phyloP scores from a whole-genome alignment of 2,888 invertebrate species.

The Chalcosyrphus nemorum region DNA sequence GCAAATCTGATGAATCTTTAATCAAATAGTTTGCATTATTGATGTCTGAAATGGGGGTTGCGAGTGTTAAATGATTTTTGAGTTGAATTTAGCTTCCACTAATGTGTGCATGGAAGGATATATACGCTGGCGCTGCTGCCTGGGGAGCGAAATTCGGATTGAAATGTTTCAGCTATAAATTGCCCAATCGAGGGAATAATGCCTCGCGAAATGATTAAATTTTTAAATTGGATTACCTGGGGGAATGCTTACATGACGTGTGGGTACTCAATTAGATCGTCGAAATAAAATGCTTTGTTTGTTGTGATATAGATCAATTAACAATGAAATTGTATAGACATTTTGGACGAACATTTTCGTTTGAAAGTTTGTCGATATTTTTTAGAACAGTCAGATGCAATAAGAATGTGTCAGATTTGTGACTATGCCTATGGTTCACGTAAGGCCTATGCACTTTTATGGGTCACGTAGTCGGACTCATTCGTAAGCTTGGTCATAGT shows the following conservation, averaged over 20 bases:
- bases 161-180: slow-evolving; percentile 39
- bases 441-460: too few relatives aligned
- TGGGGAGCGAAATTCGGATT: slow-evolving; percentile 49
- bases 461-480: too few relatives aligned
- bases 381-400: too few relatives aligned
- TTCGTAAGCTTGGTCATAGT: too few relatives aligned
- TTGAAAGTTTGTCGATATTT: too few relatives aligned
- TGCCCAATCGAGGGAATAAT: slow-evolving; percentile 37
- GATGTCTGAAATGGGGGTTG: slow-evolving; percentile 51
- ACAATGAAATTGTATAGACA: not conserved
- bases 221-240: slow-evolving; percentile 27
- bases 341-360: too few relatives aligned
- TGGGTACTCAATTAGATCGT: not conserved
- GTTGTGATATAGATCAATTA: not conserved
- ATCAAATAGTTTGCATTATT: slow-evolving; percentile 75
- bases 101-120: slow-evolving; percentile 33
- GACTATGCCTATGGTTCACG: too few relatives aligned
- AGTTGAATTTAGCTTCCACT: slow-evolving; percentile 2
- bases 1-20: slow-evolving; percentile 75
- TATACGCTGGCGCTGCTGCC: slow-evolving; percentile 19
- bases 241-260: not conserved
- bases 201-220: slow-evolving; percentile 31
- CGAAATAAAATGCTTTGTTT: not conserved
- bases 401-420: too few relatives aligned
- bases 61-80: slow-evolving; percentile 61